These are phyloP conservation scores for Agrypnus murinus DNA, from an alignment of 2,888 invertebrate species.

Conservation along the genomic window DNA sequence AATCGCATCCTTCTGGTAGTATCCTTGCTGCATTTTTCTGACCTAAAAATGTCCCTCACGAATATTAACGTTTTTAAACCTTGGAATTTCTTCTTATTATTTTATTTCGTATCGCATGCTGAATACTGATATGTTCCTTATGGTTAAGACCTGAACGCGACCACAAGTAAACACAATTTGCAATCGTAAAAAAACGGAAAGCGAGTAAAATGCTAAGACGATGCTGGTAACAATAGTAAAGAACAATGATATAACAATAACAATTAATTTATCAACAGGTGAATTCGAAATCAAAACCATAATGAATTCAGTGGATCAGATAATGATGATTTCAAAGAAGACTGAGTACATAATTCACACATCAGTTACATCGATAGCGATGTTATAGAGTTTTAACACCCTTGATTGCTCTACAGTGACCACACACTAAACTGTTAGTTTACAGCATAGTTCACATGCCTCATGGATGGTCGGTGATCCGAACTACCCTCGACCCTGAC, in stretches of 20 bases:
- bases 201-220: no score
- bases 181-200: no score
- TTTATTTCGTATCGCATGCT: background rate
- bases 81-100: background rate
- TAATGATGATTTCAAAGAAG: conserved; percentile 60
- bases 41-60: conserved; percentile 24
- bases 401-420: conserved; percentile 69
- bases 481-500: conserved; percentile 71
- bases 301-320: conserved; percentile 63
- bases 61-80: conserved; percentile 10
- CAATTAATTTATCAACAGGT: conserved; percentile 27
- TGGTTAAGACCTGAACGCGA: no score
- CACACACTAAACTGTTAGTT: conserved; percentile 70
- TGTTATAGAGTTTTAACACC: conserved; percentile 57
- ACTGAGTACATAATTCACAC: conserved; percentile 63
- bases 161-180: no score
- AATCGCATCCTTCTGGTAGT: conserved; percentile 32
- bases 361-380: conserved; percentile 66
- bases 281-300: conserved; percentile 62
- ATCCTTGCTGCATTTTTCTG: conserved; percentile 32
- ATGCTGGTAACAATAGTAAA: no score
- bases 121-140: conserved; percentile 8
- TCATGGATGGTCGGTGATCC: conserved; percentile 71
- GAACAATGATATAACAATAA: no score
- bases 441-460: conserved; percentile 65